Evolutionary conservation across 2,888 invertebrate genomes (phyloP).

Genomic region (Lasioglossum leucozonium): DNA sequence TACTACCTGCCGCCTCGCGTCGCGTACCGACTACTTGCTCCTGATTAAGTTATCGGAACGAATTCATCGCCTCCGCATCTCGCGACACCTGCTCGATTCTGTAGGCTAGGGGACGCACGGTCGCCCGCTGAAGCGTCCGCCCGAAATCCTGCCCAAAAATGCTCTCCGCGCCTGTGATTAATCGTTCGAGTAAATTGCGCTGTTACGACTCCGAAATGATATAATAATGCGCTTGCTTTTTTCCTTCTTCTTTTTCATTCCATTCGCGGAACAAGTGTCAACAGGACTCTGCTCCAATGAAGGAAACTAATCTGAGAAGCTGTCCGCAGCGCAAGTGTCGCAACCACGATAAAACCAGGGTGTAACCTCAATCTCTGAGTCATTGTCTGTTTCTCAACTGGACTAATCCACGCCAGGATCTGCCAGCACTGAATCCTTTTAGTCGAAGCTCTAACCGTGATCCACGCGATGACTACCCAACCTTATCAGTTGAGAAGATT

Average conservation of each 20-base stretch:
- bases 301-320: not conserved
- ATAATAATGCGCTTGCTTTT: no score
- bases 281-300: not conserved
- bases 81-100: not conserved
- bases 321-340: not conserved
- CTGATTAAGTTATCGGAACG: constrained; percentile 3
- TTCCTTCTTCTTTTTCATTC: no score
- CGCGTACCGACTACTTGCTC: not conserved
- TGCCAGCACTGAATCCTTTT: constrained; percentile 1
- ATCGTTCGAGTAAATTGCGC: no score
- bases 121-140: no score
- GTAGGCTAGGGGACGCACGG: not conserved
- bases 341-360: not conserved
- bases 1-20: not conserved
- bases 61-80: not conserved
- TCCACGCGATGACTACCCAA: not conserved
- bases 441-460: not conserved
- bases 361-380: not conserved
- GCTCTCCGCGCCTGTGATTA: not conserved
- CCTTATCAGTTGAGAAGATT: not conserved
- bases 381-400: not conserved
- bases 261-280: no score
- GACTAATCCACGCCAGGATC: not conserved
- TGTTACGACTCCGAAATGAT: no score
- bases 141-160: no score